Conservation (phyloP, 2,888 invertebrate genomes). For the Drosophila birchii region DNA sequence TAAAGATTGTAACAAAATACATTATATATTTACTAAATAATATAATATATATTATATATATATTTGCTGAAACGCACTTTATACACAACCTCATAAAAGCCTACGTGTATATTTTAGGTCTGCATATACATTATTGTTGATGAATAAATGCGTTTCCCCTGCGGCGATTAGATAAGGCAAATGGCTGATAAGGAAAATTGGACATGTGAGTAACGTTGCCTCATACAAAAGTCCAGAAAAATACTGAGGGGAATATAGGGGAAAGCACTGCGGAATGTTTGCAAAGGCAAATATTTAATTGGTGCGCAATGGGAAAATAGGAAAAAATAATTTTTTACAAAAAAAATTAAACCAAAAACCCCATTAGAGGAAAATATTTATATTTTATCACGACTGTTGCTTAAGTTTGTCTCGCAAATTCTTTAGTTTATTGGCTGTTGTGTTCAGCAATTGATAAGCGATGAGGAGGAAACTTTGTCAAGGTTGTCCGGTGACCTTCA, state of each 20-base stretch:
- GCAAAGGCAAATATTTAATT: conserved; percentile 16
- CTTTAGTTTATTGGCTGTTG: conserved; percentile 13
- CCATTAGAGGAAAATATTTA: not conserved
- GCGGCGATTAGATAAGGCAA: conserved; percentile 60
- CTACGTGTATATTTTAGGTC: conserved; percentile 27
- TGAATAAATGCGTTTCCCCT: conserved; percentile 60
- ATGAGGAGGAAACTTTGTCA: conserved; percentile 30
- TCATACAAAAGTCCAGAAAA: conserved; percentile 9
- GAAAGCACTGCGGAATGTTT: conserved; percentile 26
- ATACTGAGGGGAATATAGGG: not conserved
- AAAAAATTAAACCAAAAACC: not conserved
- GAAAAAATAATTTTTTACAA: not conserved
- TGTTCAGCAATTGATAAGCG: conserved; percentile 20
- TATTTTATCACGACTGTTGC: conserved; percentile 3
- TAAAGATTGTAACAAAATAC: too few relatives aligned
- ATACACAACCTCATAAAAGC: conserved; percentile 10
- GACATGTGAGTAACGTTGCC: conserved; percentile 33
- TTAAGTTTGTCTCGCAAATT: conserved; percentile 15
- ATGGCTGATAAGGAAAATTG: conserved; percentile 32
- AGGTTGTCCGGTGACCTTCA: conserved; percentile 29
- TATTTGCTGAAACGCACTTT: conserved; percentile 11
- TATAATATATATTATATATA: too few relatives aligned
- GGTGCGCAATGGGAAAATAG: conserved; percentile 4
- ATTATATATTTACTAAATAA: too few relatives aligned
- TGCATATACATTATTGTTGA: conserved; percentile 49